Evolutionary conservation across 2,113 vertebrate genomes (phyloP).

Genomic region (Amphiprion percula): DNA sequence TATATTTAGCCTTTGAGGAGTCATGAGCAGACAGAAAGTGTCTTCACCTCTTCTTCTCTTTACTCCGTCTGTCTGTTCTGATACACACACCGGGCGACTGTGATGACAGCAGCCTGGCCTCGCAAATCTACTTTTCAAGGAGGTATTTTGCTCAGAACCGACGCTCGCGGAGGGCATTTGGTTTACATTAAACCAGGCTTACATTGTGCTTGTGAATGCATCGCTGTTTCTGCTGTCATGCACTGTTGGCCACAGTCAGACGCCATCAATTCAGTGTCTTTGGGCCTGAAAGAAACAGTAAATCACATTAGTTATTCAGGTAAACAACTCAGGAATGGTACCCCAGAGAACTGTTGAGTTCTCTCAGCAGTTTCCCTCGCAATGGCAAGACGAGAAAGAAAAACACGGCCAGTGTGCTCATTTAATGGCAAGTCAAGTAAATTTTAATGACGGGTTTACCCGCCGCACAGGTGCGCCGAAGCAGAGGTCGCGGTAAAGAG

Average conservation of each 20-base stretch:
- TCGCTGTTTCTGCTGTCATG: constrained; percentile 57
- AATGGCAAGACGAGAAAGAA: constrained; percentile 46
- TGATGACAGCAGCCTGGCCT: constrained; percentile 54
- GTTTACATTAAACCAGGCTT: constrained; percentile 51
- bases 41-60: constrained; percentile 54
- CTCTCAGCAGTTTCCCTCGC: constrained; percentile 34
- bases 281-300: constrained; percentile 54
- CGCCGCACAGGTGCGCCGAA: constrained; percentile 70
- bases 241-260: constrained; percentile 61
- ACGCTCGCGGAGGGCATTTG: constrained; percentile 39
- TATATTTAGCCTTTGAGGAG: constrained; percentile 70
- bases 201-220: constrained; percentile 16
- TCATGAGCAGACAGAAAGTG: constrained; percentile 44
- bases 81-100: constrained; percentile 47
- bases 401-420: constrained; percentile 54
- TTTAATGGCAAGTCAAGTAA: constrained; percentile 59
- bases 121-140: constrained; percentile 18
- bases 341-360: constrained; percentile 55
- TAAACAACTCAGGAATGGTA: constrained; percentile 60
- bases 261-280: constrained; percentile 63
- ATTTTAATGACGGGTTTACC: constrained; percentile 63
- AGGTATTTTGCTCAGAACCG: constrained; percentile 16
- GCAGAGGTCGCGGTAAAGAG: constrained; percentile 34
- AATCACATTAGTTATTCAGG: constrained; percentile 65
- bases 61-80: constrained; percentile 43